Evolutionary conservation across 2,888 invertebrate genomes (phyloP).

Genomic region (Latheticus oryzae): DNA sequence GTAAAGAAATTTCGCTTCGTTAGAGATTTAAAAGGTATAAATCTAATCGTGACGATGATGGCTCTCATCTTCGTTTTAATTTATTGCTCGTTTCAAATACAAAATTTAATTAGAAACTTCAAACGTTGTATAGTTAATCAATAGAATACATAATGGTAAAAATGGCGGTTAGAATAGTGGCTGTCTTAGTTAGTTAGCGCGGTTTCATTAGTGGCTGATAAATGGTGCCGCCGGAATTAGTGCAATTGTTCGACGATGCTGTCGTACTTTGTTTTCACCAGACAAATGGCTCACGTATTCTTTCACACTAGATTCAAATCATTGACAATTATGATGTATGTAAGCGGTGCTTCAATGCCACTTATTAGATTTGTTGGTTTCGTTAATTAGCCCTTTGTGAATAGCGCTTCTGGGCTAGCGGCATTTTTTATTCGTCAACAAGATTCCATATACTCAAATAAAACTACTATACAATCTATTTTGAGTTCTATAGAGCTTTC

Average conservation of each 20-base stretch:
- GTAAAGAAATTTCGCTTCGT: constrained; percentile 23
- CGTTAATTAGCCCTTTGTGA: constrained; percentile 52
- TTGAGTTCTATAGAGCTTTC: too few relatives aligned
- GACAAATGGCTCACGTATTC: constrained; percentile 23
- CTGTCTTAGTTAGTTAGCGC: constrained; percentile 36
- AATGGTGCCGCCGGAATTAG: constrained; percentile 36
- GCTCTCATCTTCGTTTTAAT: constrained; percentile 23
- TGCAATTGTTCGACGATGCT: constrained; percentile 35
- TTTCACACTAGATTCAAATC: constrained; percentile 24
- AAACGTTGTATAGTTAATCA: constrained; percentile 13
- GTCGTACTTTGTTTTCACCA: constrained; percentile 24
- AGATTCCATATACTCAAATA: too few relatives aligned
- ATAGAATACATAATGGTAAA: constrained; percentile 26
- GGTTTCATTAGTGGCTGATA: constrained; percentile 34
- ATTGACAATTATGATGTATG: constrained; percentile 44
- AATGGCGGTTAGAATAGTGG: constrained; percentile 23
- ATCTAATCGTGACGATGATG: constrained; percentile 25
- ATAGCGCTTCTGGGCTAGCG: constrained; percentile 15
- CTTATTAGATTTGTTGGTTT: constrained; percentile 52
- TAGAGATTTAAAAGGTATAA: constrained; percentile 6
- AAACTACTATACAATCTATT: too few relatives aligned
- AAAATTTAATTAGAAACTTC: constrained; percentile 33
- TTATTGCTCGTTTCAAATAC: constrained; percentile 30
- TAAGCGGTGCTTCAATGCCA: constrained; percentile 38
- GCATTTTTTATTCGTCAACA: too few relatives aligned